Evolutionary conservation across 2,797 vertebrate species (phyloP), one percentile per base, ranked within the genome.

Genomic region (Halcyon smyrnensis): DNA sequence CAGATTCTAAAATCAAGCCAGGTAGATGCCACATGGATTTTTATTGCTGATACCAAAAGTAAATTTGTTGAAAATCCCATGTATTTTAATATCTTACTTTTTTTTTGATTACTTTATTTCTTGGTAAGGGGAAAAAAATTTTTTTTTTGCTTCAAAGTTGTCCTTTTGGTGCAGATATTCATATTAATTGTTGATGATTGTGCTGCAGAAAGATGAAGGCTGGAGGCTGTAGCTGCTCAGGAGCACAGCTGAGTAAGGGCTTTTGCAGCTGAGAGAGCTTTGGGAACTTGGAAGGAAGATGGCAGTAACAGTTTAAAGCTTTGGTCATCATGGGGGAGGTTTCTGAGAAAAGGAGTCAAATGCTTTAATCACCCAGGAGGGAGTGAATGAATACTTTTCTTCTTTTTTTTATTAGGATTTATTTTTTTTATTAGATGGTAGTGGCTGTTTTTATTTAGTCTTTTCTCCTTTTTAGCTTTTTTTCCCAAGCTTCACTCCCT

Each of bases 281-380:
- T 78, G 79, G 76, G 25, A 89, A 36, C 82, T 77, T 65, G 46
- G 48, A 56, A 85, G 76, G 53, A 92, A 75, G 82, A 65, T 91
- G 91, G 34, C 73, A 89, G 57, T 75, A 77, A 30, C 54, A 30
- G 34, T 92, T 83, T 89, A 91, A 84, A 73, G 71, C 87, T 94
- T 78, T 74, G 21, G 65, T 73, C 69, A 34, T 74, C 54, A 3
- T 18, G 14, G 54, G 32, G 27, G 28, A 94, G 41, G 15, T 81
- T 79, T 82, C 62, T 65, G 51, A 78, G 68, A 36, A 70, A 73
- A 84, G 50, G 73, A 95, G 28, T 71, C 30, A 83, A 91, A 65
- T 3, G 7, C 34, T 84, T 94, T 73, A 87, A 71, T 95, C 41
- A 65, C 3, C n/a, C 37, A 59, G 62, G 37, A 86, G 37, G 30